These are phyloP conservation scores for Phalacrocorax brasilianus DNA, from an alignment of 2,113 vertebrate genomes.

Conservation along the genomic window DNA sequence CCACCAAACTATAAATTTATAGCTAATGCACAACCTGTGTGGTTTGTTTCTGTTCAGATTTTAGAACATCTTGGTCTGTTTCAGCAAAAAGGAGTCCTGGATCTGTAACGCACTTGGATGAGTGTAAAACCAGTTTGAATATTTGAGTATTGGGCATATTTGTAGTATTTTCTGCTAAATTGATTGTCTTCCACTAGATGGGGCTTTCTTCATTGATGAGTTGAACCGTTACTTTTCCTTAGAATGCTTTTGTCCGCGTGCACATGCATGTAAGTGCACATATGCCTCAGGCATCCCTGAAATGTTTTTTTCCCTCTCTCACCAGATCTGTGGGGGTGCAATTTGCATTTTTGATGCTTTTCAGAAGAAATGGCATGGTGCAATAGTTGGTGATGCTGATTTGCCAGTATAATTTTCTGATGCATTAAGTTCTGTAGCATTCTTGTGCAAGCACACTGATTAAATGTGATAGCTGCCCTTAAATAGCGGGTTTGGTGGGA, in stretches of 20 bases:
- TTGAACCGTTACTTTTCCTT: background rate
- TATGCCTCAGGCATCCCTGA: background rate
- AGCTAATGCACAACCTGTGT: background rate
- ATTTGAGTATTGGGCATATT: background rate
- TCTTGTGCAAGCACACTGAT: too few relatives aligned
- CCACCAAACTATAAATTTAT: background rate
- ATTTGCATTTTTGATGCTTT: background rate
- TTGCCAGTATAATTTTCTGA: background rate
- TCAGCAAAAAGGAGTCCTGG: background rate
- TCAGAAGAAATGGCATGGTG: background rate
- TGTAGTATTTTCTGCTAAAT: background rate
- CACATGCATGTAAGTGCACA: background rate
- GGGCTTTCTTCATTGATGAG: conserved; percentile 58
- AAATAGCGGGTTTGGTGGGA: background rate
- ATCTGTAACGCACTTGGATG: background rate
- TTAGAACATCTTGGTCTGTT: background rate
- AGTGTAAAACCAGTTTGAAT: background rate
- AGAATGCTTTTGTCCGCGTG: background rate
- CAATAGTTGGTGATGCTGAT: background rate
- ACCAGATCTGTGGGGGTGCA: background rate
- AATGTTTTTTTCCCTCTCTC: background rate
- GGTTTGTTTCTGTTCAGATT: background rate
- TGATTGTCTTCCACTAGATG: conserved; percentile 57
- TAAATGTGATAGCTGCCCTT: background rate
- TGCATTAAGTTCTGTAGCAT: background rate